Evolutionary conservation across 1,140 invertebrate genomes (phyloP), one percentile per base, ranked within the genome.

Genomic region (Akabosia matsudoensis): DNA sequence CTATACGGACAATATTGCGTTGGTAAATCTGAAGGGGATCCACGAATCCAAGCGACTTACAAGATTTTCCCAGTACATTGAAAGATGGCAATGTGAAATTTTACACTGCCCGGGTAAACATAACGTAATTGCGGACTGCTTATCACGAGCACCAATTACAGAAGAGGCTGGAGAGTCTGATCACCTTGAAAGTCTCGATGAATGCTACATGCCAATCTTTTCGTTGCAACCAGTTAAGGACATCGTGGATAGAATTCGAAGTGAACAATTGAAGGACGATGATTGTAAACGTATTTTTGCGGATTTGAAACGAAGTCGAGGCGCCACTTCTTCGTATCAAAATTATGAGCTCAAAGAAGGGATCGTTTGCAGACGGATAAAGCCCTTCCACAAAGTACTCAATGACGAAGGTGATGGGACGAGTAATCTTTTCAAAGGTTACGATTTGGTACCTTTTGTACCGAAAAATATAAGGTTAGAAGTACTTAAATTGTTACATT

Each of bases 81-180:
- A 77, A 71, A 67, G 70, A 30, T 83, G 61, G 78, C 51, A 74
- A n/a, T 70, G 71, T 24, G 54, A 76, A 73, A 73, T 83, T 26
- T 18, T 77, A 0, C 82, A 85, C 75, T 70, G 83, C 24, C 82
- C 82, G 72, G 84, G 85, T 1, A 80, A 74, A 13, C 54, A 81
- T 0, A 78, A 80, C 67, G 37, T 51, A 0, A 45, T 74, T 1
- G 77, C 77, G 0, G 79, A 80, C 56, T 77, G 77, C 7, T 33
- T 80, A 0, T 76, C 74, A 16, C 28, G 79, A 75, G 79, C 78
- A 70, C 80, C 81, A 14, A 10, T 78, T 14, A 24, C 24, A n/a
- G 4, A 33, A n/a, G 3, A 22, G 1, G 7, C 61, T 22, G 34
- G 70, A 73, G 77, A 72, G 33, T 26, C 74, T 74, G 77, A 73